phyloP scores from a whole-genome alignment of 2,888 invertebrate species.

The Teleogryllus oceanicus region DNA sequence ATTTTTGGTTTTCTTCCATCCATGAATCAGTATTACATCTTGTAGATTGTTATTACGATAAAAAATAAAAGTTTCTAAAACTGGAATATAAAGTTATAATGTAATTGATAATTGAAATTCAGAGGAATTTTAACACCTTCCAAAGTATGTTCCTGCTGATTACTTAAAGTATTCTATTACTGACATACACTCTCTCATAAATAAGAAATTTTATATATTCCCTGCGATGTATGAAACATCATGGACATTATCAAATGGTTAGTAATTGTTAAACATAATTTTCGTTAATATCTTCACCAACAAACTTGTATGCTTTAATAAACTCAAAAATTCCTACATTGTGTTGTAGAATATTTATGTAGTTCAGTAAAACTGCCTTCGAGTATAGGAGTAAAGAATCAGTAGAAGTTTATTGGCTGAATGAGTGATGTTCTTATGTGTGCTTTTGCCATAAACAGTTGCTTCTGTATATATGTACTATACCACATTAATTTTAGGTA shows the following conservation, averaged over 20 bases:
- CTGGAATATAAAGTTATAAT: neutral
- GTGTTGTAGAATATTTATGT: neutral
- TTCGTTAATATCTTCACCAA: too few species aligned
- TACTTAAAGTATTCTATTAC: neutral
- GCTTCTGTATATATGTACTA: slow-evolving; percentile 9
- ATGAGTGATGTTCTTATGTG: slow-evolving; percentile 1
- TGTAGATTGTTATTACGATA: neutral
- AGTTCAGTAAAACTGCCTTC: slow-evolving; percentile 4
- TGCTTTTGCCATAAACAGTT: neutral
- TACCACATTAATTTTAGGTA: neutral
- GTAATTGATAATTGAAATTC: neutral
- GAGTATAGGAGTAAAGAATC: neutral
- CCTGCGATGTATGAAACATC: neutral
- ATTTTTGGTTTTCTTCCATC: neutral
- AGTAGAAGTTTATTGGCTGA: neutral
- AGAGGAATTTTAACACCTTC: neutral
- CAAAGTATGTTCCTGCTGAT: neutral
- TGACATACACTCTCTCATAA: neutral
- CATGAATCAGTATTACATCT: slow-evolving; percentile 5
- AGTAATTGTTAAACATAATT: too few species aligned
- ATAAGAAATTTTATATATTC: neutral
- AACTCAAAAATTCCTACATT: neutral
- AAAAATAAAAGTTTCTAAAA: neutral
- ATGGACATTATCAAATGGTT: neutral
- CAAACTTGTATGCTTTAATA: neutral